Percentiles rank a stretch among this genome's conserved stretches.
Conservation (phyloP, 2,888 invertebrate species). For the Zonitis immaculata region DNA sequence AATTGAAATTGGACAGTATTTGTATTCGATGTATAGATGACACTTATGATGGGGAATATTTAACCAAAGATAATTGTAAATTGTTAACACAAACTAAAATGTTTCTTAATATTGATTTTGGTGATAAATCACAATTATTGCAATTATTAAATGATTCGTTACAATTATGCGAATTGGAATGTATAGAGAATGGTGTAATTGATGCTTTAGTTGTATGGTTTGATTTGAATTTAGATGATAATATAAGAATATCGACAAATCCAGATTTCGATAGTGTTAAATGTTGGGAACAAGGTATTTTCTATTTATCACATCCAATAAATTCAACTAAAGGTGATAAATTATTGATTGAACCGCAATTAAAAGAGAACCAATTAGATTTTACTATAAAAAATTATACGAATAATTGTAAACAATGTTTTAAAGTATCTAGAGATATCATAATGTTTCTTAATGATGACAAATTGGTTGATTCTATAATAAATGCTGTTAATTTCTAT, state of each 20-base stretch:
- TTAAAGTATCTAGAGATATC: slow-evolving; percentile 33
- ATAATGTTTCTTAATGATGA: slow-evolving; percentile 41
- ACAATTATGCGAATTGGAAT: slow-evolving; percentile 41
- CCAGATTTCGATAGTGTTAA: slow-evolving; percentile 52
- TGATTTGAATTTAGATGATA: slow-evolving; percentile 62
- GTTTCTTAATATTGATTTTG: slow-evolving; percentile 61
- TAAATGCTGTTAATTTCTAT: slow-evolving; percentile 30
- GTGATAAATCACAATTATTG: slow-evolving; percentile 52
- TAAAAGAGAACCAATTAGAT: slow-evolving; percentile 34
- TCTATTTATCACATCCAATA: slow-evolving; percentile 53
- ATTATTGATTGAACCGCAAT: slow-evolving; percentile 36
- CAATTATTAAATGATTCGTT: slow-evolving; percentile 29
- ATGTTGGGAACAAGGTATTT: slow-evolving; percentile 79
- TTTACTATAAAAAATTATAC: slow-evolving; percentile 8
- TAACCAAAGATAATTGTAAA: slow-evolving; percentile 53
- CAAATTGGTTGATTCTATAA: slow-evolving; percentile 38
- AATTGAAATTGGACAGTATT: slow-evolving; percentile 38
- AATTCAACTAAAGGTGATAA: slow-evolving; percentile 22
- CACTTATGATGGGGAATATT: slow-evolving; percentile 67
- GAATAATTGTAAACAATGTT: slow-evolving; percentile 27
- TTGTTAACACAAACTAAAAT: slow-evolving; percentile 57
- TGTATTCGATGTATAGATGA: slow-evolving; percentile 48
- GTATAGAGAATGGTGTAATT: slow-evolving; percentile 52
- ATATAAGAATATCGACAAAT: slow-evolving; percentile 58
- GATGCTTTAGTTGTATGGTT: slow-evolving; percentile 72